Evolutionary conservation across 2,113 vertebrate species (phyloP).

Genomic region (Apeltes quadracus): DNA sequence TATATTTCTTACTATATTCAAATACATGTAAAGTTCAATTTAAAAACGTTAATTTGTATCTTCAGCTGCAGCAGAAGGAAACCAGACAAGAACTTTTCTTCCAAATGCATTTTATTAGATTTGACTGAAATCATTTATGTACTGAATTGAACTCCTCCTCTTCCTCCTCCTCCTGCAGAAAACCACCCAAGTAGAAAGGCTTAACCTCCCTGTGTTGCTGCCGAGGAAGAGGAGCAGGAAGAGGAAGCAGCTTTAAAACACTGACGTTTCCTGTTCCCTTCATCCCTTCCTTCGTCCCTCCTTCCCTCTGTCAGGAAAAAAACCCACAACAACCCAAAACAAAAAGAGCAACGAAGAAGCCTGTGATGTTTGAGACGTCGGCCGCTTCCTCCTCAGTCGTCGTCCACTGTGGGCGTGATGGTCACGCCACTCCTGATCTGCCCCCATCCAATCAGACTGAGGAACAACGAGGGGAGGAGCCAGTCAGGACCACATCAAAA

Average conservation of each 20-base stretch:
- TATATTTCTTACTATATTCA: too few species aligned
- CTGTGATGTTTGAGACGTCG: slow-evolving; percentile 23
- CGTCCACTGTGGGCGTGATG: slow-evolving; percentile 97
- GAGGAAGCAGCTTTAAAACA: slow-evolving; percentile 28
- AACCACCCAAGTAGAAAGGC: neutral
- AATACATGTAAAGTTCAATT: neutral
- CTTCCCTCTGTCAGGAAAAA: slow-evolving; percentile 22
- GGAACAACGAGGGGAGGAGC: slow-evolving; percentile 23
- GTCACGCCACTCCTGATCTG: slow-evolving; percentile 99
- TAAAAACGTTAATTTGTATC: neutral
- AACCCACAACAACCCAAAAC: neutral
- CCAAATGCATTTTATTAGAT: slow-evolving; percentile 63
- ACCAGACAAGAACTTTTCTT: slow-evolving; percentile 19
- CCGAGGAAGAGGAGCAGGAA: slow-evolving; percentile 27
- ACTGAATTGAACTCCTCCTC: slow-evolving; percentile 27
- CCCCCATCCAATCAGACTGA: slow-evolving; percentile 97
- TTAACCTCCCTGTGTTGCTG: neutral
- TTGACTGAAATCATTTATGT: slow-evolving; percentile 26
- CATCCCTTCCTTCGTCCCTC: neutral
- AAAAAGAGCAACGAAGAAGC: neutral
- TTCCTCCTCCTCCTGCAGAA: neutral
- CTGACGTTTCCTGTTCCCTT: slow-evolving; percentile 26
- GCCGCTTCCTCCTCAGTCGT: slow-evolving; percentile 85
- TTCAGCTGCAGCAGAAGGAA: neutral
- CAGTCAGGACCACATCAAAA: neutral